Evolutionary conservation across 92 coral and sea anemone species (phyloP).

Genomic region (Paragorgia papillata): DNA sequence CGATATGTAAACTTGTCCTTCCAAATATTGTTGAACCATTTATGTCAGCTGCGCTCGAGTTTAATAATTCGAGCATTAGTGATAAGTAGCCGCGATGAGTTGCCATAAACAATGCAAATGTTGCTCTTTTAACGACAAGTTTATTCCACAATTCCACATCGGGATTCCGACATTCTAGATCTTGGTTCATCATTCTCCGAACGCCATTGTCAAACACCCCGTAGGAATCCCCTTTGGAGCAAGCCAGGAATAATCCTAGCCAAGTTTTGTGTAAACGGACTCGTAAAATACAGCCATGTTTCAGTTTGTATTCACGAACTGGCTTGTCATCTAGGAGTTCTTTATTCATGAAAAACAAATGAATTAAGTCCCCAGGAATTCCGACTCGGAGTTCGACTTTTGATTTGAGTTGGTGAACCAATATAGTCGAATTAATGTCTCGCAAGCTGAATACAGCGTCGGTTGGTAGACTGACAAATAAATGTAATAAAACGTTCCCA

Average conservation of each 20-base stretch:
- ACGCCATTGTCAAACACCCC: constrained; percentile 97
- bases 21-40: constrained; percentile 88
- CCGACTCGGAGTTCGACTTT: constrained; percentile 85
- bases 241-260: constrained; percentile 78
- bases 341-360: constrained; percentile 82
- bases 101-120: constrained; percentile 86
- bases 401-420: constrained; percentile 82
- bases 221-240: constrained; percentile 88
- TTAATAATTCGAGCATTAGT: constrained; percentile 79
- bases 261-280: constrained; percentile 77
- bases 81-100: constrained; percentile 91
- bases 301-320: constrained; percentile 66
- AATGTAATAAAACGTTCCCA: constrained; percentile 55
- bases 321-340: constrained; percentile 63
- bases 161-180: constrained; percentile 58
- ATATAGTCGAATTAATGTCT: constrained; percentile 54
- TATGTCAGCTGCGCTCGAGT: constrained; percentile 85
- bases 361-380: constrained; percentile 85
- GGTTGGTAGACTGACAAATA: constrained; percentile 80
- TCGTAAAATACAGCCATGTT: constrained; percentile 83
- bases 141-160: constrained; percentile 87
- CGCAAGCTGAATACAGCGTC: constrained; percentile 79
- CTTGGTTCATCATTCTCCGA: constrained; percentile 51
- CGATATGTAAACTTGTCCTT: constrained; percentile 82
- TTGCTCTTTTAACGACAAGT: constrained; percentile 84